Evolutionary conservation across 1,140 invertebrate species (phyloP), one percentile per base, ranked within the genome.

Genomic region (Diplogasteroides magnus): DNA sequence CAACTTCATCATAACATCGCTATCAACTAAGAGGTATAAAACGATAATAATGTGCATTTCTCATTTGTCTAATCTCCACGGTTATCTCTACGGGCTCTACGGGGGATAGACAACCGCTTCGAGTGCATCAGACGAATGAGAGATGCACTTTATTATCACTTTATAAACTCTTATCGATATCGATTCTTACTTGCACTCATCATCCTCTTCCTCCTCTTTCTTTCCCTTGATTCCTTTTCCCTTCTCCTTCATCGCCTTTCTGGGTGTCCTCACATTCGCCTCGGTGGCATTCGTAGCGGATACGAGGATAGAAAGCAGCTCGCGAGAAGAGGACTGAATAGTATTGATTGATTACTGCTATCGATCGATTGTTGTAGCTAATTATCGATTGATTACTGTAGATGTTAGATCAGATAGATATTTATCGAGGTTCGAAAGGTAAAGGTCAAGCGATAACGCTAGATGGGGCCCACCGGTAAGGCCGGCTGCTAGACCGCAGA

Each of bases 201-300:
- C 37, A 6, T 48, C 37, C 19, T 48, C 37, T 19, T 48, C 19
- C 37, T 48, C 19, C 37, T 48, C 19, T 19, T 48, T 48, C 37
- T 48, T 19, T 11, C 37, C 19, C 37, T 48, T 48, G 3, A 26
- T 23, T 11, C 23, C 59, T 23, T 60, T 60, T 23, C 59, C 23
- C 23, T 23, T 60, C 3, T 13, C 25, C 68, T 62, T 26, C 68
- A 25, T 3, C 68, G 70, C 15, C 62, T 61, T 26, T 72, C 48
- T 32, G 29, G 15, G 15, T 13, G 27, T 13, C 11, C 6, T 60
- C 27, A 60, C 6, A 19, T 27, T 28, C 31, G 19, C 14, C 61
- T 14, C 14, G 23, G 19, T 28, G 15, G 15, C 26, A 31, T 31
- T 27, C 11, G 15, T 14, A 63, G 14, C 26, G 19, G 31, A 63